Conservation (phyloP, 2,113 vertebrate species). For the Phalacrocorax brasilianus region DNA sequence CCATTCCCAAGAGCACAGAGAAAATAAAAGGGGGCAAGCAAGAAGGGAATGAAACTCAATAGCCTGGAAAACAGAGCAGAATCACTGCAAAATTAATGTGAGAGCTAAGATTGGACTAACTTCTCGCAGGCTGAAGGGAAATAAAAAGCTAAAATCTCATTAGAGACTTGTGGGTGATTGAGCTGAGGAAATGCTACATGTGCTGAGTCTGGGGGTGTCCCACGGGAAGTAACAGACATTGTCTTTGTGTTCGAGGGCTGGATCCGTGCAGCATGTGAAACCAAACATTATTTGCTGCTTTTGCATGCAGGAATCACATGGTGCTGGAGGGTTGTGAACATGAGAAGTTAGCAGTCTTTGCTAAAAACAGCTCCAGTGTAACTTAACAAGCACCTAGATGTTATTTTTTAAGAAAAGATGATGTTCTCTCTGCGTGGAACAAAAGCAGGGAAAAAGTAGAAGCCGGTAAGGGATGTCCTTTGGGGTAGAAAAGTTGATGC, state of each 20-base stretch:
- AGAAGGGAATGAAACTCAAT: background rate
- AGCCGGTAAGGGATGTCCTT: background rate
- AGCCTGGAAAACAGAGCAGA: background rate
- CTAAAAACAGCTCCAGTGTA: background rate
- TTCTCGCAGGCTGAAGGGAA: background rate
- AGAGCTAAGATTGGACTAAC: background rate
- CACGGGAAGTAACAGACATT: background rate
- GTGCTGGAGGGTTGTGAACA: background rate
- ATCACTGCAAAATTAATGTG: background rate
- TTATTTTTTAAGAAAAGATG: background rate
- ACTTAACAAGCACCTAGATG: background rate
- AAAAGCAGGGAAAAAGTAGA: background rate
- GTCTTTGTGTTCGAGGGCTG: background rate
- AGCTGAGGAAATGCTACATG: background rate
- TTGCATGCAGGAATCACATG: background rate
- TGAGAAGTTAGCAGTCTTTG: background rate
- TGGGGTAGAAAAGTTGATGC: background rate
- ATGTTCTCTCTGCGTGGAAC: fast-evolving
- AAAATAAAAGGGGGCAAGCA: background rate
- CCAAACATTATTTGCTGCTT: background rate
- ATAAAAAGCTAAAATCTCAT: background rate
- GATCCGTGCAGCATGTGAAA: fast-evolving
- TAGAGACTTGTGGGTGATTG: background rate
- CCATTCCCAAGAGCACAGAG: background rate
- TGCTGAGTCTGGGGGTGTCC: background rate